Percentiles rank a stretch among this genome's conserved stretches.
These are phyloP conservation scores for Cyrtonyx montezumae DNA, from an alignment of 2,113 vertebrate species.

Conservation along the genomic window DNA sequence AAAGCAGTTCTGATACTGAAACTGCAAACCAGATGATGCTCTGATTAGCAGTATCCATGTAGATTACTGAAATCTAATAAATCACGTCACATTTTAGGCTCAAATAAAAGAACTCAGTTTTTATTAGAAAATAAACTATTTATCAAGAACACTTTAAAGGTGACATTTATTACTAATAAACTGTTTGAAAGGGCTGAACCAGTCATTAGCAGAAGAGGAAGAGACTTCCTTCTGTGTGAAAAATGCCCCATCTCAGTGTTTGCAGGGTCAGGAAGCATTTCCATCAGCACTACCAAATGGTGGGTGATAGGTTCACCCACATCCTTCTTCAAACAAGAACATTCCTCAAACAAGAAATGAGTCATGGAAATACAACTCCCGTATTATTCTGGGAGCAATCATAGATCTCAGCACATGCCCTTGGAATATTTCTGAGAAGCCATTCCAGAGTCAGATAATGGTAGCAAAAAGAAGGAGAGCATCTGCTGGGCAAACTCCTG, in stretches of 20 bases:
- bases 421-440: neutral
- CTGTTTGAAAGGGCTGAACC: constrained; percentile 6
- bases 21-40: constrained; percentile 57
- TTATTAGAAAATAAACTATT: constrained; percentile 64
- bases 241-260: neutral
- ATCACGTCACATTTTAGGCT: constrained; percentile 20
- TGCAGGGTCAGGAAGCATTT: neutral
- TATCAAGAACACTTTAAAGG: constrained; percentile 56
- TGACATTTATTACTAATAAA: constrained; percentile 63
- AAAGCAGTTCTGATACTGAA: constrained; percentile 55
- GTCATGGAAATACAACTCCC: constrained; percentile 5
- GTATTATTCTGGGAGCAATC: constrained; percentile 10
- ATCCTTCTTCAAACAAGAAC: neutral
- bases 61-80: constrained; percentile 35
- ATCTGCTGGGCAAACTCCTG: neutral
- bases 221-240: neutral
- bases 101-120: constrained; percentile 26
- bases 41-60: neutral
- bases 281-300: neutral
- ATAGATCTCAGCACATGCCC: neutral
- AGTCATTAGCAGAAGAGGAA: neutral
- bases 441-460: neutral
- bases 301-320: neutral
- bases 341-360: constrained; percentile 17
- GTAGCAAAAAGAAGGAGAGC: neutral